Evolutionary conservation across 2,797 vertebrate species (phyloP).

Genomic region (Oreonectes daqikongensis): DNA sequence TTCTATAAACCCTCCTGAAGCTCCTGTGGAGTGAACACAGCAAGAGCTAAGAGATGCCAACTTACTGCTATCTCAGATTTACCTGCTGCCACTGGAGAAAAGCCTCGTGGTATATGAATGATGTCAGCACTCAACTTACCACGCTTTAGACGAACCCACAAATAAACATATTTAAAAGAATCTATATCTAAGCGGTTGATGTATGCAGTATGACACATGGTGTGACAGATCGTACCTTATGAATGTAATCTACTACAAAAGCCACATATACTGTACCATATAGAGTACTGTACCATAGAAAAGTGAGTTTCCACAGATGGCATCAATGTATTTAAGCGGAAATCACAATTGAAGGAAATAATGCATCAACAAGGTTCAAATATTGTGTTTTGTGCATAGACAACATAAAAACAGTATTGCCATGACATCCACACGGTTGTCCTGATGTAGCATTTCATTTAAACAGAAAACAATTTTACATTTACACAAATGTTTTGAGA

Average conservation of each 20-base stretch:
- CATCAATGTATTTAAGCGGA: no score
- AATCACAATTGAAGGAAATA: not conserved
- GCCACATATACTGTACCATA: no score
- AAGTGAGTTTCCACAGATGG: no score
- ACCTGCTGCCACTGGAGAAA: not conserved
- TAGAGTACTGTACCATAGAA: no score
- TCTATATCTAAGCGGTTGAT: no score
- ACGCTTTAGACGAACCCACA: not conserved
- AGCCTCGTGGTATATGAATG: not conserved
- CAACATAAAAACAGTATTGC: not conserved
- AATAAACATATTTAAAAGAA: no score
- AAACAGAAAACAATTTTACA: not conserved
- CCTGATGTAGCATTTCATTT: not conserved
- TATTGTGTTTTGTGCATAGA: not conserved
- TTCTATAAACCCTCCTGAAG: constrained; percentile 4
- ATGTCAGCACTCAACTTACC: not conserved
- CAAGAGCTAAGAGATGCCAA: constrained; percentile 23
- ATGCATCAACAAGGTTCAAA: not conserved
- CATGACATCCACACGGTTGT: not conserved
- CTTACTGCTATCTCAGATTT: not conserved
- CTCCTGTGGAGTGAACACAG: constrained; percentile 18
- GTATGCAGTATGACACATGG: no score
- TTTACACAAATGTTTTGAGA: not conserved
- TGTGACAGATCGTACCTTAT: no score
- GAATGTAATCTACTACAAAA: not conserved